Conservation (phyloP, 2,888 invertebrate species). For the Drosophila mulleri region DNA sequence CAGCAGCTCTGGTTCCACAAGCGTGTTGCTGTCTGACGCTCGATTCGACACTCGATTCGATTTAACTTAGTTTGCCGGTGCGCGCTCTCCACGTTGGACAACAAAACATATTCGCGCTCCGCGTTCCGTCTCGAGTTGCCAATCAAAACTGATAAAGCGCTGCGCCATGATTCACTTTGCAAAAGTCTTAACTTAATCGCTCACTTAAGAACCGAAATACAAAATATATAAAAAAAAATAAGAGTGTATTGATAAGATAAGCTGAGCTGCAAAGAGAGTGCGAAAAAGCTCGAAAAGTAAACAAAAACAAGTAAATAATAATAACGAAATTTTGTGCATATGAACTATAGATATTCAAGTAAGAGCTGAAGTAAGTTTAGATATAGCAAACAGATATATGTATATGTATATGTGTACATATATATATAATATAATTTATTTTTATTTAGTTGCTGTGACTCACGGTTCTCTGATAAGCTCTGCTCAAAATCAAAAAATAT, state of each 20-base stretch:
- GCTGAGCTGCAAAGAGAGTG: not conserved
- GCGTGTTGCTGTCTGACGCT: conserved; percentile 36
- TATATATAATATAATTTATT: not conserved
- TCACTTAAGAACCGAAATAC: conserved; percentile 21
- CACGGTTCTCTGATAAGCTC: conserved; percentile 40
- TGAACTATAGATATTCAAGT: not conserved
- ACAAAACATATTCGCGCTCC: conserved; percentile 39
- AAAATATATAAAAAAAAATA: conserved; percentile 25
- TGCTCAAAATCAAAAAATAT: conserved; percentile 9
- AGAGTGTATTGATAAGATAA: conserved; percentile 45
- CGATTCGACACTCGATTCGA: conserved; percentile 36
- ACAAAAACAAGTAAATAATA: conserved; percentile 15
- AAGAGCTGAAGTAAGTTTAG: conserved; percentile 16
- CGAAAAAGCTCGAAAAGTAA: conserved; percentile 21
- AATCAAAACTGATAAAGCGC: conserved; percentile 35
- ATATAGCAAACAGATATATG: not conserved
- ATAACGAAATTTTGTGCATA: conserved; percentile 2
- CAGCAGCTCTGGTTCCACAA: conserved; percentile 48
- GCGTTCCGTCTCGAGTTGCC: conserved; percentile 29
- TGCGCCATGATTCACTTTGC: conserved; percentile 34
- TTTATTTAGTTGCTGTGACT: conserved; percentile 25
- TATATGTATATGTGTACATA: not conserved
- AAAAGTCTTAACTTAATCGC: conserved; percentile 33
- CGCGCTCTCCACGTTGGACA: conserved; percentile 67
- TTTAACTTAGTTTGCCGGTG: conserved; percentile 73